Evolutionary conservation across 2,797 vertebrate species (phyloP), one percentile per base, ranked within the genome.

Genomic region (Oryzias dopingdopingensis): DNA sequence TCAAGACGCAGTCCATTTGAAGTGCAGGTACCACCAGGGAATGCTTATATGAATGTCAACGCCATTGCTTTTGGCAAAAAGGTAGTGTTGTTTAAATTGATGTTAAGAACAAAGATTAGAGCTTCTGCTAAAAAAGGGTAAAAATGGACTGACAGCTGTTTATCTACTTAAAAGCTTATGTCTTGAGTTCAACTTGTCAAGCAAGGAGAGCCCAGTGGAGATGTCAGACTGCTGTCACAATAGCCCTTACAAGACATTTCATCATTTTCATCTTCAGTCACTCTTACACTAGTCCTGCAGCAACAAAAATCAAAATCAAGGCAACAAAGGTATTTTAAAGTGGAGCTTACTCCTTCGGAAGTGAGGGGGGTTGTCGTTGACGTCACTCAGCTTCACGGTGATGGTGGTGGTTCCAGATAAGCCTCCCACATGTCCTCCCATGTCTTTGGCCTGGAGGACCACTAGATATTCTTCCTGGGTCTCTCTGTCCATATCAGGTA

Each of bases 361-460:
- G 89, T 92, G 93, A 20, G 95, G 95, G 6, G 95, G 95, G 80
- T 95, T 96, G 90, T 96, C 95, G 40, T 96, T 96, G 84, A 96
- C 93, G 14, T 96, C 95, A 32, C 87, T 95, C 78, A 96, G 90
- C 58, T 85, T 91, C 76, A 96, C 92, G 0, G 94, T 96, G 74
- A 96, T 83, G 0, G 94, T 96, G 1, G 95, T 94, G 20, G 94
- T 96, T 70, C 94, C 95, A 0, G 94, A 95, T 67, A 96, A 85
- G 53, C 95, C 95, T 2, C 95, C 95, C 69, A 92, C 86, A 79
- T 96, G 94, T 14, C 95, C 95, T 3, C 95, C 95, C 95, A 96
- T 96, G 86, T 96, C 95, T 80, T 94, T 94, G 72, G 94, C 95
- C 76, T 96, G 94, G 42, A 96, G 92, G 65, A 96, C 90, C 10